phyloP scores from a whole-genome alignment of 1,140 invertebrate genomes.

The Scaptodrosophila lebanonensis region DNA sequence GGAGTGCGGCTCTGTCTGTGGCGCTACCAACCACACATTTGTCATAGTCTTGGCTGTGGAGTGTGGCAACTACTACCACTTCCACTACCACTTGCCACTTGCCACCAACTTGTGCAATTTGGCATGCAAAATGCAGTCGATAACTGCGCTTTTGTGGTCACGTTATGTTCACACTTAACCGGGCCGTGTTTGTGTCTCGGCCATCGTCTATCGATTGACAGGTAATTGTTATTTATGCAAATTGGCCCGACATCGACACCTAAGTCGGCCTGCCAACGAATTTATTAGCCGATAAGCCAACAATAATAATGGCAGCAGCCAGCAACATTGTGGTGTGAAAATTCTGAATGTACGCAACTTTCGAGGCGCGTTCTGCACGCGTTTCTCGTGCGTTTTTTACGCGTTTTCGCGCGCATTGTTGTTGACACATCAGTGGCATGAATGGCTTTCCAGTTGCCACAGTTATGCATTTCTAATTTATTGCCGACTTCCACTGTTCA shows the following conservation, averaged over 20 bases:
- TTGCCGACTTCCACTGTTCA: not conserved
- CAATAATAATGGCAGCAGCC: conserved; percentile 11
- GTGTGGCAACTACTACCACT: too few relatives aligned
- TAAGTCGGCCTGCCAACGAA: not conserved
- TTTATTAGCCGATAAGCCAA: not conserved
- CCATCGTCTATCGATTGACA: conserved; percentile 68
- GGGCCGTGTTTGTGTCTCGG: conserved; percentile 29
- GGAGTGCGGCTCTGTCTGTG: conserved; percentile 21
- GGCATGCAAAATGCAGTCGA: not conserved
- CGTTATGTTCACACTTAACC: conserved; percentile 37
- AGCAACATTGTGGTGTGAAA: too few relatives aligned
- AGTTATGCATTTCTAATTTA: too few relatives aligned
- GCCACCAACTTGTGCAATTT: conserved; percentile 12
- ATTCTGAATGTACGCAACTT: not conserved
- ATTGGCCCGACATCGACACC: conserved; percentile 58
- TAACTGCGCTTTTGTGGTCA: conserved; percentile 32
- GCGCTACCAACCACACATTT: conserved; percentile 46
- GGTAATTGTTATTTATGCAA: conserved; percentile 74
- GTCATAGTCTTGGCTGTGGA: conserved; percentile 40
- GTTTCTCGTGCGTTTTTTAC: conserved; percentile 22
- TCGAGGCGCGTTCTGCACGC: too few relatives aligned
- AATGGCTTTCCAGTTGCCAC: conserved; percentile 48
- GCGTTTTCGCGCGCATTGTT: too few relatives aligned
- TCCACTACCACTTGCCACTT: conserved; percentile 39
- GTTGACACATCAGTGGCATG: too few relatives aligned